Evolutionary conservation across 2,888 invertebrate species (phyloP), one percentile per base, ranked within the genome.

Genomic region (Tridacna crocea): DNA sequence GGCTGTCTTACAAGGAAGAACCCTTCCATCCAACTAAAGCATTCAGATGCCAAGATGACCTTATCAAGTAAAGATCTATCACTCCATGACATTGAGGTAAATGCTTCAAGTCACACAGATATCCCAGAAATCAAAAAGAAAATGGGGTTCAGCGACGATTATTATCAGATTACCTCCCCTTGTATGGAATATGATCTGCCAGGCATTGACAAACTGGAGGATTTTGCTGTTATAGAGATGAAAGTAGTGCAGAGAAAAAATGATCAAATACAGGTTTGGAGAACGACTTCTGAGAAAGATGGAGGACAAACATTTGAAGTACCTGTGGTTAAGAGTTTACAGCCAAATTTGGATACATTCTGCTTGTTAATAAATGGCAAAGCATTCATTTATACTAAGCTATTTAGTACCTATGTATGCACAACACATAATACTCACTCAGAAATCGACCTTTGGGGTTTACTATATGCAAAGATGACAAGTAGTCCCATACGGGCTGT

Each of bases 161-260:
- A n/a, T n/a, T 36, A 19, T 6, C 12, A 26, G 0, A 66, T 76
- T 22, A 47, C 46, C 8, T 76, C 76, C 19, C 68, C 76, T n/a
- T 66, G 58, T 70, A 60, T 76, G 24, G 76, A 76, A 36, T 76
- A 76, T 46, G 58, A 66, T 27, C 26, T 76, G 10, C 66, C 76
- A 12, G 70, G 60, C 1, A 27, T 66, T 46, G 55, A 27, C 19
- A 58, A 55, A 26, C 60, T 76, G n/a, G 22, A 22, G 27, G 70
- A 70, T 19, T 46, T 58, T 70, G 76, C 76, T 17, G 36, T 76
- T 13, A 36, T 76, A 19, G 76, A 70, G n/a, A 36, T 76, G 12
- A 66, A 66, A 19, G 36, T 76, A n/a, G 46, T 46, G 58, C 15
- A 27, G n/a, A 66, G n/a, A 47, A 0, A 13, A 13, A 22, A 48